These are phyloP conservation scores for Arothron firmamentum DNA, from an alignment of 2,113 vertebrate species.

Conservation along the genomic window DNA sequence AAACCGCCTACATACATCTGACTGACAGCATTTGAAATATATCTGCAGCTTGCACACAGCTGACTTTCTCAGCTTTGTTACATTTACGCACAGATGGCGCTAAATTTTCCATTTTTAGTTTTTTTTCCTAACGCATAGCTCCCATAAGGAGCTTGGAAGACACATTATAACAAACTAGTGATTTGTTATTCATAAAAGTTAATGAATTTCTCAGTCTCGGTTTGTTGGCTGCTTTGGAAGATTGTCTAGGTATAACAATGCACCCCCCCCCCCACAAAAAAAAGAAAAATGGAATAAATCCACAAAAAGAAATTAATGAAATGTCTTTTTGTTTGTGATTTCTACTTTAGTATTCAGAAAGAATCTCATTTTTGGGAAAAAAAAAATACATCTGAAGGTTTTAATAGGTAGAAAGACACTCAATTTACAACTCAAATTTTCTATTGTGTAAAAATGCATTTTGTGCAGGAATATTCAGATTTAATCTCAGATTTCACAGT, in stretches of 20 bases:
- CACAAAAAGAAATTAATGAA: slow-evolving; percentile 29
- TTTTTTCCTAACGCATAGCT: background rate
- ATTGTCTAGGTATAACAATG: slow-evolving; percentile 47
- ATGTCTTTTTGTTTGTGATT: slow-evolving; percentile 23
- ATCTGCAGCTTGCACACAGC: too few relatives aligned
- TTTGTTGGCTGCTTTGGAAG: slow-evolving; percentile 22
- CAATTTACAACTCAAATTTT: slow-evolving; percentile 7
- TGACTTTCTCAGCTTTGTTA: background rate
- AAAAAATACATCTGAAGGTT: background rate
- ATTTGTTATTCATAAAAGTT: slow-evolving; percentile 24
- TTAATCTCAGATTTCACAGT: slow-evolving; percentile 22
- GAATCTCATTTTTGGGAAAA: slow-evolving; percentile 14
- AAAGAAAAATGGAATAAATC: slow-evolving; percentile 15
- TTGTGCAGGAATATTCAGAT: slow-evolving; percentile 4
- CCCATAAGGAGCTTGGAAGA: slow-evolving; percentile 10
- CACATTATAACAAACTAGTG: background rate
- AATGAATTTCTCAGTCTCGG: slow-evolving; percentile 32
- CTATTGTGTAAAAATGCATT: slow-evolving; percentile 11
- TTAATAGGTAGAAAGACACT: background rate
- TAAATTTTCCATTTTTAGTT: background rate
- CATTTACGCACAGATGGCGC: background rate
- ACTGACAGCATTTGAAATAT: background rate
- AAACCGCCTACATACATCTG: background rate
- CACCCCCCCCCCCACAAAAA: background rate
- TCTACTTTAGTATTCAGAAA: background rate